phyloP scores from a whole-genome alignment of 2,113 vertebrate genomes.

The Oryzias celebensis region DNA sequence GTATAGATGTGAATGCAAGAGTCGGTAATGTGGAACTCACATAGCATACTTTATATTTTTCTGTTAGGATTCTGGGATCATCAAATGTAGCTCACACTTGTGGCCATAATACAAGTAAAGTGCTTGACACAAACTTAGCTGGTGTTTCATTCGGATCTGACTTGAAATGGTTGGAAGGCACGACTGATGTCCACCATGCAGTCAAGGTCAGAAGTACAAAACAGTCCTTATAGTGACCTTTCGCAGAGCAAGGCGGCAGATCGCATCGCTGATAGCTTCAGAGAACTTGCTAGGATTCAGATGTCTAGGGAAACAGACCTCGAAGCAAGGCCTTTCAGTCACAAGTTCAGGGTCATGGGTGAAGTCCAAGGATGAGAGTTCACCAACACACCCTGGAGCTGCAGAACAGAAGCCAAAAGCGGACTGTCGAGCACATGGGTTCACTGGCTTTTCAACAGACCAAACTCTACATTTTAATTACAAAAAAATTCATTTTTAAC shows the following conservation, averaged over 20 bases:
- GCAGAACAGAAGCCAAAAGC: conserved; percentile 30
- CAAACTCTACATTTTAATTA: too few species aligned
- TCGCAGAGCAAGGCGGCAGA: background rate
- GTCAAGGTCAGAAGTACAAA: background rate
- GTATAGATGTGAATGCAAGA: background rate
- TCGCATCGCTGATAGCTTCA: conserved; percentile 1
- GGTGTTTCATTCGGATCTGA: too few species aligned
- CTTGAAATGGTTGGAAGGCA: too few species aligned
- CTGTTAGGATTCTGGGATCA: too few species aligned
- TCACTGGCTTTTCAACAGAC: too few species aligned
- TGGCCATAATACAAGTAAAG: too few species aligned
- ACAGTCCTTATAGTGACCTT: background rate
- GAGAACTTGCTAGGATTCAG: conserved; percentile 9
- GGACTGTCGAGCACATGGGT: conserved; percentile 31
- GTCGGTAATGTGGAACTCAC: conserved; percentile 3
- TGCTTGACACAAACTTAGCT: too few species aligned
- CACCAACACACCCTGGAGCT: conserved; percentile 24
- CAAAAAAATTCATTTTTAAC: background rate
- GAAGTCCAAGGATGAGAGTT: conserved; percentile 41
- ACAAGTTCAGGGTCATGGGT: conserved; percentile 8
- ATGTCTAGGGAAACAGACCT: background rate
- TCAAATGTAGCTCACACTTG: too few species aligned
- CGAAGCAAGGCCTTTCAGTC: background rate
- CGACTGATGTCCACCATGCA: background rate
- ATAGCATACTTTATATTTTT: too few species aligned